phyloP scores from a whole-genome alignment of 2,113 vertebrate genomes.

The Strigops habroptila region DNA sequence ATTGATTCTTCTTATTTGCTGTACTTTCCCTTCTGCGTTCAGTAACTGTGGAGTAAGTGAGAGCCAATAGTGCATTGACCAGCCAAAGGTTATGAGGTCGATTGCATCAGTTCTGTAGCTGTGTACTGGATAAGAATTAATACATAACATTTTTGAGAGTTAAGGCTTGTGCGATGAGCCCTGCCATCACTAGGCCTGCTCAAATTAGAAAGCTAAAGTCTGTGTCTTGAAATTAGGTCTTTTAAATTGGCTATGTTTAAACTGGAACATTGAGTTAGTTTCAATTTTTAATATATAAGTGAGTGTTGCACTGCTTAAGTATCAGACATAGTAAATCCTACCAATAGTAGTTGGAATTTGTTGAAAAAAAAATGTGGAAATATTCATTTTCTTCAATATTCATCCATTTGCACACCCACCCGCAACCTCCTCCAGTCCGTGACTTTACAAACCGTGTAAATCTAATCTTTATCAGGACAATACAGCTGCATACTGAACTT shows the following conservation, averaged over 20 bases:
- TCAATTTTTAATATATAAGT: not conserved
- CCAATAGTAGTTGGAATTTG: not conserved
- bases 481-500: not conserved
- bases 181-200: not conserved
- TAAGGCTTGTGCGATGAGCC: not conserved
- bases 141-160: not conserved
- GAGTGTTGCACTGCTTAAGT: not conserved
- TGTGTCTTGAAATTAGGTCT: not conserved
- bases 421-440: not conserved
- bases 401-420: not conserved
- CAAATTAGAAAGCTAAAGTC: not conserved
- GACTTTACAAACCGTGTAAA: not conserved
- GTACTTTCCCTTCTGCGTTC: constrained; percentile 5
- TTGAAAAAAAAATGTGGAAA: not conserved
- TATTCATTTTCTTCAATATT: not conserved
- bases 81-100: not conserved
- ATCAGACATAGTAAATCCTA: not conserved
- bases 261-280: not conserved
- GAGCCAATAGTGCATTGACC: not conserved
- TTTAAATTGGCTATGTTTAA: not conserved
- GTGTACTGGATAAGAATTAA: not conserved
- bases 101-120: not conserved
- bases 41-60: not conserved
- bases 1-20: not conserved
- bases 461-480: not conserved